Evolutionary conservation across 1,140 invertebrate genomes (phyloP), one percentile per base, ranked within the genome.

Genomic region (Acyrthosiphon pisum): DNA sequence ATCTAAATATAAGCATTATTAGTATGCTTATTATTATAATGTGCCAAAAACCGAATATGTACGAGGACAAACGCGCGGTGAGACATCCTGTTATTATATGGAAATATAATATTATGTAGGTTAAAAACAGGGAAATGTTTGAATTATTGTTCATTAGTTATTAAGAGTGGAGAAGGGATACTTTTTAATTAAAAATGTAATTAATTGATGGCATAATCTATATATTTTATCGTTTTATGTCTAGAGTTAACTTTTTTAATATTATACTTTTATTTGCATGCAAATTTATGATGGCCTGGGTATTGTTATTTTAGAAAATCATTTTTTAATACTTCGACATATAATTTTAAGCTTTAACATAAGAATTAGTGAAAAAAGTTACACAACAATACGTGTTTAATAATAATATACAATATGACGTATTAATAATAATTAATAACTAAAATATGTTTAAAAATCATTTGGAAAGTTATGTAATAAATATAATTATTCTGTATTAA

Each of bases 111-210:
- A 48, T 48, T 60, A 68, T 68, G 30, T 68, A 68, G 60, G 60
- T 68, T 68, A 68, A 68, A 68, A 60, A 68, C 44, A 68, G 30
- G 30, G 2, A 68, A 68, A 68, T n/a, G 30, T 68, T 68, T 68
- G 60, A 68, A 68, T 68, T 68, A 68, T 68, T 68, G 30, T 68
- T 68, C 60, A 68, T 68, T 76, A 76, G 60, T 76, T 35, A 18
- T 76, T 35, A 18, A n/a, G 14, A 76, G 60, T 76, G 60, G 14
- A n/a, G 60, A 6, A 68, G 60, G 60, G 60, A 76, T 76, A 76
- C 60, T 76, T 76, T 76, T 76, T 76, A 76, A 76, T 76, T 76
- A 76, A 76, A 76, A 76, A 76, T 76, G n/a, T 76, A n/a, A 76
- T 76, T 76, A 35, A 76, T 76, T 76, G n/a, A 76, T 76, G 30